These are phyloP conservation scores for Erebia aethiops DNA, from an alignment of 2,888 invertebrate genomes.

Conservation along the genomic window DNA sequence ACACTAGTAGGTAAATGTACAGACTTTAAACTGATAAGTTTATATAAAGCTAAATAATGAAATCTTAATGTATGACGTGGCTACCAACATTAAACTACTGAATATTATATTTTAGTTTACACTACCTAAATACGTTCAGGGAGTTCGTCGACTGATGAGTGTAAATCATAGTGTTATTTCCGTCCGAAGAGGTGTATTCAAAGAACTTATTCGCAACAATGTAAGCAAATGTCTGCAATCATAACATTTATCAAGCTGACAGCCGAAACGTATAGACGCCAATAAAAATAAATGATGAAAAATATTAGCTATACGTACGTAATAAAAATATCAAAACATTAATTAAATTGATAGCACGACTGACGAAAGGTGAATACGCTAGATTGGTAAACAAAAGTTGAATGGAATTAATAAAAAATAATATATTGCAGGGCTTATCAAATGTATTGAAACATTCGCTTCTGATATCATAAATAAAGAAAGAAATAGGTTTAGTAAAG, in stretches of 20 bases:
- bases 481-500: background rate
- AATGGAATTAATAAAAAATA: slow-evolving; percentile 63
- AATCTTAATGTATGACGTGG: background rate
- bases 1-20: too few relatives aligned
- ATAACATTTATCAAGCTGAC: slow-evolving; percentile 35
- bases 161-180: slow-evolving; percentile 30
- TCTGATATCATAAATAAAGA: slow-evolving; percentile 59
- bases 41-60: too few relatives aligned
- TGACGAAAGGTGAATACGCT: slow-evolving; percentile 43
- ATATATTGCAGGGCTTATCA: slow-evolving; percentile 52
- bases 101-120: background rate
- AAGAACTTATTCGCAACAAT: slow-evolving; percentile 37
- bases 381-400: slow-evolving; percentile 64
- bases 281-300: slow-evolving; percentile 54
- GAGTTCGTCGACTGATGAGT: slow-evolving; percentile 32
- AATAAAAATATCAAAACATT: slow-evolving; percentile 50
- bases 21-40: too few relatives aligned
- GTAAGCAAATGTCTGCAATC: slow-evolving; percentile 40
- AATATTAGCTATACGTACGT: slow-evolving; percentile 47
- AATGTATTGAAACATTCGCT: slow-evolving; percentile 51
- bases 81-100: background rate
- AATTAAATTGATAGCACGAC: slow-evolving; percentile 57
- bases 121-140: background rate
- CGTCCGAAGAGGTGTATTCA: slow-evolving; percentile 22
- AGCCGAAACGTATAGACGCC: slow-evolving; percentile 15